Base-by-base conservation (phyloP, 2,797 vertebrate genomes). In the Takifugu rubripes region DNA sequence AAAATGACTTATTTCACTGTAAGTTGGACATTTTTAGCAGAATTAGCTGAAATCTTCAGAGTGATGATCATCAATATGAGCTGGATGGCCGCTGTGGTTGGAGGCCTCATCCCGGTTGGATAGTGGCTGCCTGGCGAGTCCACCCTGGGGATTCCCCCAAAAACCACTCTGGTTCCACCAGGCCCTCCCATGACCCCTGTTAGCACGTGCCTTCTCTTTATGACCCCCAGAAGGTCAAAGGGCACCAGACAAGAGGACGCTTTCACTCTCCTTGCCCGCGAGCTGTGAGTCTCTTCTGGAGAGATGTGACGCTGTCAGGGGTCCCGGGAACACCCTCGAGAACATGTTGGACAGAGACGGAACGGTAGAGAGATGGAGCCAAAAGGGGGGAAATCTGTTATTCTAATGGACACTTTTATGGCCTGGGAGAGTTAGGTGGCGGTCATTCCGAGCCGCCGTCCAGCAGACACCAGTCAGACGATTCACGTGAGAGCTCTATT, bases 371-470 rank as follows among this genome's bases (percentile, higher is more conserved):
- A 58, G 52, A 64, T 6, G 47, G 69, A 67, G 51, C 36, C 54
- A 25, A 49, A 31, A 44, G 50, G 61, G 51, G 62, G 52, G 54
- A 55, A 44, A 82, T 87, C 74, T 60, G 61, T 90, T 82, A 89
- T 78, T 82, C 85, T 90, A 89, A 90, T 85, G 77, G 84, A 68
- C 74, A 74, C 70, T 88, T 88, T 88, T 87, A 89, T 7, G 52
- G 72, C 58, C 59, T 24, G 66, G 49, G 74, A 75, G 81, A 79
- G 53, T 26, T 59, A 67, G 59, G 77, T 65, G 77, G 76, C 61
- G 62, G 72, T 65, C 76, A 81, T 67, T 52, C 53, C 67, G 36
- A 45, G 59, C 54, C 61, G 21, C 53, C 63, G 60, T 7, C 33
- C 60, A 36, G 61, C 66, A 68, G 72, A 73, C 74, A 65, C 1